Percentiles rank a stretch among this genome's conserved stretches.
phyloP scores from a whole-genome alignment of 2,888 invertebrate species.

The Cataglyphis rosenhaueri region DNA sequence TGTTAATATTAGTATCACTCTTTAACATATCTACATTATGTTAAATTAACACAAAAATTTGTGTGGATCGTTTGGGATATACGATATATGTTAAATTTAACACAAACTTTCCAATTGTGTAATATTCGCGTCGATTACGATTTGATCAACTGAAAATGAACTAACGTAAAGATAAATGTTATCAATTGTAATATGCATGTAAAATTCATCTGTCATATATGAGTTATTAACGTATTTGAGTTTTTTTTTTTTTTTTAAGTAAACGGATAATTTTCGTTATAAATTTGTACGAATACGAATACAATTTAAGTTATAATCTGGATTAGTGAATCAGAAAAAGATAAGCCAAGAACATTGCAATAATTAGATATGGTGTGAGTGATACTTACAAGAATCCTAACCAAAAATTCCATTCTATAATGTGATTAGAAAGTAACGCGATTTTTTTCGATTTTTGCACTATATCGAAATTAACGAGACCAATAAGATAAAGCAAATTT shows the following conservation, averaged over 20 bases:
- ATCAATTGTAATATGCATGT: background rate
- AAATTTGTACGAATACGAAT: background rate
- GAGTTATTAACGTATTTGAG: background rate
- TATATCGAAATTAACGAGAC: constrained; percentile 4
- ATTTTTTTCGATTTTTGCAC: background rate
- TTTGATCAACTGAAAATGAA: background rate
- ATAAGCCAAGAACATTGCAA: background rate
- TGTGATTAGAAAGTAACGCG: background rate
- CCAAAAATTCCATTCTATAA: background rate
- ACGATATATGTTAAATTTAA: too few relatives aligned
- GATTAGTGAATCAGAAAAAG: background rate
- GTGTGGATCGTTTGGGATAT: too few relatives aligned
- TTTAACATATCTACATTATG: too few relatives aligned
- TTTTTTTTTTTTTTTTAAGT: background rate
- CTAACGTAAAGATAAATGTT: background rate
- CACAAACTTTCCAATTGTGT: too few relatives aligned
- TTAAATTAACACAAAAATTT: too few relatives aligned
- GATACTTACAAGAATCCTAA: background rate
- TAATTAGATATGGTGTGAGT: background rate
- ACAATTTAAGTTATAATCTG: background rate
- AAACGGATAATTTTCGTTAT: background rate
- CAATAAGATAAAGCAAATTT: background rate
- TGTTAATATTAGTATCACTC: too few relatives aligned
- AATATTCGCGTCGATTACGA: background rate
- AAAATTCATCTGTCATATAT: background rate